Percentiles rank a stretch among this genome's conserved stretches.
phyloP scores from a whole-genome alignment of 2,113 vertebrate genomes.

The Myotis brandtii region DNA sequence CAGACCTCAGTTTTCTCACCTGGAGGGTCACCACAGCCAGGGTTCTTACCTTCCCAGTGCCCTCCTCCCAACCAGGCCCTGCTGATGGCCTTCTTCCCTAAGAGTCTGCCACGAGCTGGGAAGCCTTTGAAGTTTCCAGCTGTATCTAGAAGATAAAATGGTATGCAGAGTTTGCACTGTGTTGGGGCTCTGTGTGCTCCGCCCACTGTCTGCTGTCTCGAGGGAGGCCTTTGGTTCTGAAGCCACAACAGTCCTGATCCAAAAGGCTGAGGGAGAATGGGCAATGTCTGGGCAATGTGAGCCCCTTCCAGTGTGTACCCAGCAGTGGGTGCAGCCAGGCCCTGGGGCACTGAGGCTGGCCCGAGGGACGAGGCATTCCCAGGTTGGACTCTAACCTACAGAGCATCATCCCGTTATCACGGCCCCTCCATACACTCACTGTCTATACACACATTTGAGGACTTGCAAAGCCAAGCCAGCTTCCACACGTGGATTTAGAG shows the following conservation, averaged over 20 bases:
- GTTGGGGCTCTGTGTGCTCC: neutral
- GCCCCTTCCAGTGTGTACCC: neutral
- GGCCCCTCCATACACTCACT: neutral
- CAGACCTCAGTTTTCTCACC: neutral
- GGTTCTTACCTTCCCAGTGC: neutral
- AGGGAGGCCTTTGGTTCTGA: neutral
- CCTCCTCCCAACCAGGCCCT: neutral
- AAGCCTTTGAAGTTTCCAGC: constrained; percentile 16
- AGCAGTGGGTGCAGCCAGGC: neutral
- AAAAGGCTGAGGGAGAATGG: neutral
- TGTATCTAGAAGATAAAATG: constrained; percentile 29
- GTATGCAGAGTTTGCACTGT: neutral
- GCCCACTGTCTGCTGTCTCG: neutral
- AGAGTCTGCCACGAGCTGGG: neutral
- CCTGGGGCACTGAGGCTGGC: neutral
- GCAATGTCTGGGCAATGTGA: no score
- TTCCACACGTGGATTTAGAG: neutral
- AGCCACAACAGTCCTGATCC: neutral
- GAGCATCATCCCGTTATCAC: neutral
- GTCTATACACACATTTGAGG: neutral
- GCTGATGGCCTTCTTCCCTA: neutral
- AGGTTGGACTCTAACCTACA: neutral
- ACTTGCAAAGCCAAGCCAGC: neutral
- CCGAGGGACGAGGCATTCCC: neutral
- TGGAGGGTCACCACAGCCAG: neutral